Evolutionary conservation across 2,888 invertebrate species (phyloP), one percentile per base, ranked within the genome.

Genomic region (Polydrusus cervinus): DNA sequence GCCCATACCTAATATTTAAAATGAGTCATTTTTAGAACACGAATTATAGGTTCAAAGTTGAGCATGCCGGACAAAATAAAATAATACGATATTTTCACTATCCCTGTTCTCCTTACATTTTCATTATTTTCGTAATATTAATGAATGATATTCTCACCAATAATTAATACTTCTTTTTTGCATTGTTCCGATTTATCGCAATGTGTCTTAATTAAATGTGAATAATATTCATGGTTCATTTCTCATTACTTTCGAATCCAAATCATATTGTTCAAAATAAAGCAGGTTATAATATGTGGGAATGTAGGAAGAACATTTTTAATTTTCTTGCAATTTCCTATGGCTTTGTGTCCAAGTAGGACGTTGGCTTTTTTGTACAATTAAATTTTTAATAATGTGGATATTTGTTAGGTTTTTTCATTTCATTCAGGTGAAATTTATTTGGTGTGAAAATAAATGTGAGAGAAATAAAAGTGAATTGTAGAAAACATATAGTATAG

Each of bases 171-270:
- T 18, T 64, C 25, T 10, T 61, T 14, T 34, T 69, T 38, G 14
- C 34, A 72, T 72, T 72, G 72, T 72, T 66, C 66, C 25, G 60
- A 66, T 34, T 72, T 72, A 72, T 71, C 57, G 71, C 55, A 71
- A 65, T 64, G 51, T 45, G 53, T 18, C 51, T 64, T 38, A 47
- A 71, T 62, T 64, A 64, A 71, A 64, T 38, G 62, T 38, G 25
- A 64, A 40, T 14, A 53, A 43, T 43, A 70, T 69, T 72, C 75
- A 74, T 78, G 78, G 77, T 74, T 77, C 78, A 79, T 77, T 80
- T 80, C 80, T 78, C 79, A 79, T 69, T 74, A 79, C 80, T 80
- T 80, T 79, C 80, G 70, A 78, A 79, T 79, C 47, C 72, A 66
- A 66, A 74, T 78, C 45, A 57, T 65, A 77, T 77, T 77, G 77